Evolutionary conservation across 2,888 invertebrate genomes (phyloP), one percentile per base, ranked within the genome.

Genomic region (Holacanthella duospinosa): DNA sequence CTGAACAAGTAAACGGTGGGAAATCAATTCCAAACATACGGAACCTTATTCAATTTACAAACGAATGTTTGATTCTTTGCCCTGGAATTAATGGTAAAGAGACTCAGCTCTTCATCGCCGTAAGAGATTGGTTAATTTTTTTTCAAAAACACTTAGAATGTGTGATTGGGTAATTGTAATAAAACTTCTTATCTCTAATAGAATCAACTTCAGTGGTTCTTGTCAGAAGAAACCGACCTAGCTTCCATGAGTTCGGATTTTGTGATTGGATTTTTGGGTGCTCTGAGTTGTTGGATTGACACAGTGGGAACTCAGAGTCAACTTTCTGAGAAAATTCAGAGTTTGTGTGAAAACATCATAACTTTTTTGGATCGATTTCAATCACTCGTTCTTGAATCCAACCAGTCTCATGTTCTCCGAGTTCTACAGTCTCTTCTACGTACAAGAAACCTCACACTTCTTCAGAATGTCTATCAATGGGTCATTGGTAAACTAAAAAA

Each of bases 401-500:
- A 57, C 29, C 6, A 28, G 4, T 25, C 9, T 6, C 12, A 3
- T 21, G 56, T 64, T 1, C 24, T 72, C 1, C 57, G 60, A 27
- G 54, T 67, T 19, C 55, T 69, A 1, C 65, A 68, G 36, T 56
- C 67, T 3, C 54, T 70, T 16, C 25, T 72, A 4, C 59, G 69
- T 16, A 69, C 70, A 4, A 54, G 70, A 24, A 72, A 68, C 55
- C 66, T 71, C 1, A 56, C 36, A 2, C 53, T 70, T 43, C 59
- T 72, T 4, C 72, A 72, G 59, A 68, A 65, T 43, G 63, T 66
- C 1, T 72, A 70, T 43, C 55, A 48, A 0, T 72, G 72, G 72
- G 60, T 71, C 9, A 56, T 67, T 25, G 21, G 58, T 1, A 66
- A 70, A 56, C 48, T 68, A 1, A n/a, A 55, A 2, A 24, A 24